These are phyloP conservation scores for Ascidia mentula DNA, from an alignment of 23 tunicate genomes.

Conservation along the genomic window DNA sequence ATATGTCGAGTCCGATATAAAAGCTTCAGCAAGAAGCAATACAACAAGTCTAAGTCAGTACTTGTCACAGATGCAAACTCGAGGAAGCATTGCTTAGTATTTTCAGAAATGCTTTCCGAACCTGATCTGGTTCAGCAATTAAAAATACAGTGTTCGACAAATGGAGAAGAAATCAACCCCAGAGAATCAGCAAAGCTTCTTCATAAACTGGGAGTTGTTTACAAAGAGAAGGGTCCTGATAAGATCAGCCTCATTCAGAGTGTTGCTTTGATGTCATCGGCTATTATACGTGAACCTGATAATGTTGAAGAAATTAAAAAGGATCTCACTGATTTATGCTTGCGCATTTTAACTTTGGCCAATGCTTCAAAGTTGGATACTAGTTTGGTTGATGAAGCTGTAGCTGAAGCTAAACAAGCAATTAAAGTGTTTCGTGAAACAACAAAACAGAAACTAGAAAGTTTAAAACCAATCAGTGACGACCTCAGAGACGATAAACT, in stretches of 20 bases:
- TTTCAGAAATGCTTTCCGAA: too few species aligned
- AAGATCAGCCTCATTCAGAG: neutral
- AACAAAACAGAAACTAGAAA: neutral
- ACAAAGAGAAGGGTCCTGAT: slow-evolving; percentile 1
- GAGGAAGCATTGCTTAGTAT: too few species aligned
- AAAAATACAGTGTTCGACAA: neutral
- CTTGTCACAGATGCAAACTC: too few species aligned
- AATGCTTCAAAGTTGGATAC: neutral
- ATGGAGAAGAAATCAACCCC: slow-evolving; percentile 2
- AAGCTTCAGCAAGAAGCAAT: too few species aligned
- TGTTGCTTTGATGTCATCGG: neutral
- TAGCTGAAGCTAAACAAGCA: neutral
- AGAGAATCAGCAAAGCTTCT: neutral
- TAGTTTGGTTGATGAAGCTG: neutral
- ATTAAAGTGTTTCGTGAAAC: neutral
- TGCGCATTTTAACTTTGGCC: slow-evolving; percentile 4
- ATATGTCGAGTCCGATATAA: too few species aligned
- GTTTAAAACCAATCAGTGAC: neutral
- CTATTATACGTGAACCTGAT: neutral
- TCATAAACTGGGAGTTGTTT: neutral
- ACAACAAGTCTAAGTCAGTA: too few species aligned
- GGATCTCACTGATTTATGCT: slow-evolving; percentile 4
- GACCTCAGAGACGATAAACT: neutral
- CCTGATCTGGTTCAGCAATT: too few species aligned
- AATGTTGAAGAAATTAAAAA: neutral